Conservation (phyloP, 2,888 invertebrate genomes). For the Pachycephus smyrnensis region DNA sequence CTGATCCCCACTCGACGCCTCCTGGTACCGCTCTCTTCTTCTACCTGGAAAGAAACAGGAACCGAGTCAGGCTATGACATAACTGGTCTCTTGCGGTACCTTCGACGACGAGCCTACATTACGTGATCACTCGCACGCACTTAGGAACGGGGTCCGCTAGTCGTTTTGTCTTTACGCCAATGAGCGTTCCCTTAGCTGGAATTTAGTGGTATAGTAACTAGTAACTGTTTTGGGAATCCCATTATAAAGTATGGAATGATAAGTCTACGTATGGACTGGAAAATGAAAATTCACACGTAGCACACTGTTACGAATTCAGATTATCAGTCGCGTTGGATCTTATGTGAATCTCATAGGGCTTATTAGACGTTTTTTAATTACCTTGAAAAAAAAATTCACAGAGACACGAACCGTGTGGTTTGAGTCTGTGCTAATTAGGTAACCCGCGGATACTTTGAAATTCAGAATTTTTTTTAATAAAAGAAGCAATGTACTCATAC, state of each 20-base stretch:
- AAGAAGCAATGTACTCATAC: not conserved
- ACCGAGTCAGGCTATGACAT: slow-evolving; percentile 54
- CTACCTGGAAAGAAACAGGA: slow-evolving; percentile 32
- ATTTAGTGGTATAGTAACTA: not conserved
- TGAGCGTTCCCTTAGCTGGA: not conserved
- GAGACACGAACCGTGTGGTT: not conserved
- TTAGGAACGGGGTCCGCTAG: slow-evolving; percentile 3
- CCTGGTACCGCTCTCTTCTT: slow-evolving; percentile 12
- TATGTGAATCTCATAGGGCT: not conserved
- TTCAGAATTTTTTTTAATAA: not conserved
- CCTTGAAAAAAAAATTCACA: not conserved
- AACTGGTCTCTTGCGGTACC: slow-evolving; percentile 63
- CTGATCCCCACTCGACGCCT: slow-evolving; percentile 8
- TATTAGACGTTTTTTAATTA: not conserved
- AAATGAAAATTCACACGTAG: not conserved
- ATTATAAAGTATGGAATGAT: not conserved
- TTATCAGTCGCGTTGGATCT: not conserved
- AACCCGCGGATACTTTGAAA: not conserved
- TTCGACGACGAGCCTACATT: slow-evolving; percentile 65
- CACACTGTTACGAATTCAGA: not conserved
- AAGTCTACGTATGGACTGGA: not conserved
- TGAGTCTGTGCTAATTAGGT: not conserved
- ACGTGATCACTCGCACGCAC: slow-evolving; percentile 54
- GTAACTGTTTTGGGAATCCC: not conserved
- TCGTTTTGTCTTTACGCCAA: not conserved